Conservation (phyloP, 2,113 vertebrate genomes). For the Mustela nigripes region DNA sequence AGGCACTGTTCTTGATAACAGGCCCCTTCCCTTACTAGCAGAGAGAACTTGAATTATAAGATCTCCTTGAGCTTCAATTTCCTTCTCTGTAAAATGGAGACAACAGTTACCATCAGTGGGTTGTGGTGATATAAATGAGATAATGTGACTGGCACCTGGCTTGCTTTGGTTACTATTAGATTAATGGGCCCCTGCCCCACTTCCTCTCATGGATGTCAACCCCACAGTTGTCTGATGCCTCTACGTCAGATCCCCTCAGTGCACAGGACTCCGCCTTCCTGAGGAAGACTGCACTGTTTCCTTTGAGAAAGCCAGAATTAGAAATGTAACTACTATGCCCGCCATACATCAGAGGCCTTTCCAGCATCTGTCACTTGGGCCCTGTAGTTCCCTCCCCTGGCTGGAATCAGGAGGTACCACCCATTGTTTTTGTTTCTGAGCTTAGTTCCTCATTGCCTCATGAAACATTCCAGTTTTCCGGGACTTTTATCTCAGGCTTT, state of each 20-base stretch:
- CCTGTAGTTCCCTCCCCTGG: neutral
- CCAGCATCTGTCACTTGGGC: neutral
- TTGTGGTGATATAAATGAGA: neutral
- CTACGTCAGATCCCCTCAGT: neutral
- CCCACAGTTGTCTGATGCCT: neutral
- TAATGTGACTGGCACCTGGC: neutral
- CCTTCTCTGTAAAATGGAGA: neutral
- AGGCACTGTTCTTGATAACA: neutral
- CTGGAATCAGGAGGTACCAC: neutral
- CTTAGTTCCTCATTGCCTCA: conserved; percentile 32
- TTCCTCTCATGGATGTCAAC: neutral
- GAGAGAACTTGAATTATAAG: neutral
- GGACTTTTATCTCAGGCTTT: neutral
- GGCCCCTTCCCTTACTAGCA: neutral
- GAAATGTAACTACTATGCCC: neutral
- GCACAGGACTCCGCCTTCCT: neutral
- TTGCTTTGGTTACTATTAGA: neutral
- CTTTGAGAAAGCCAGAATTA: neutral
- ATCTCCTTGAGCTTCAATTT: neutral
- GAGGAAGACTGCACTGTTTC: neutral
- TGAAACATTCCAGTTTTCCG: neutral
- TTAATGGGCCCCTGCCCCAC: neutral
- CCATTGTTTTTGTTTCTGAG: conserved; percentile 15
- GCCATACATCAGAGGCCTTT: neutral
- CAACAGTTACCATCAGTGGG: neutral